Percentiles rank a stretch among this genome's conserved stretches.
These are phyloP conservation scores for Alosa sapidissima DNA, from an alignment of 2,797 vertebrate species.

Conservation along the genomic window DNA sequence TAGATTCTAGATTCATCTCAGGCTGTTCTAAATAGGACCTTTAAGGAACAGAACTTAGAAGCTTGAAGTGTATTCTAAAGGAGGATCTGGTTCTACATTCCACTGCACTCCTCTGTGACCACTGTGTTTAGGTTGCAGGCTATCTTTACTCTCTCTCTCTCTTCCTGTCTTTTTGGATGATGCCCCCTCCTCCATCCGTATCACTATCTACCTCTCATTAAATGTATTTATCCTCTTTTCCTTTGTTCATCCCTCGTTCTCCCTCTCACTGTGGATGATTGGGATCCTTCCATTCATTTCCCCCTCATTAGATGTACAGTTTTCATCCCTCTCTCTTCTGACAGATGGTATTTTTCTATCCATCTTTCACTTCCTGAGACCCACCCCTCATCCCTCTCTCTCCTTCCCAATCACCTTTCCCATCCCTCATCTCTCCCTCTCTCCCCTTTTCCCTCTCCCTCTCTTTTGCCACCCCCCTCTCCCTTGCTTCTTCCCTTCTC, in stretches of 20 bases:
- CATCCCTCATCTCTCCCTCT: neutral
- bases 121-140: neutral
- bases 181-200: no score
- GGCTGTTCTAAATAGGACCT: no score
- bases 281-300: neutral
- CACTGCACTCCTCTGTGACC: neutral
- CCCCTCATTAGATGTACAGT: conserved; percentile 47
- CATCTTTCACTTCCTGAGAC: neutral
- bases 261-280: neutral
- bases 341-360: neutral
- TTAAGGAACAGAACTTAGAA: no score
- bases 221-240: neutral
- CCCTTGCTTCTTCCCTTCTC: neutral
- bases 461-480: neutral
- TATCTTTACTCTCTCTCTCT: neutral
- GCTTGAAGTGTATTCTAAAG: no score
- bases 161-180: no score
- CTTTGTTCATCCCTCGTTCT: neutral
- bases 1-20: no score
- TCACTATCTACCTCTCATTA: neutral
- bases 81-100: neutral
- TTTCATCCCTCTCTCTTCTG: neutral
- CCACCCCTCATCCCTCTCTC: neutral
- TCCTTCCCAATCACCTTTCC: neutral
- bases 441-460: neutral